Evolutionary conservation across 2,888 invertebrate genomes (phyloP).

Genomic region (Byasa hedistus): DNA sequence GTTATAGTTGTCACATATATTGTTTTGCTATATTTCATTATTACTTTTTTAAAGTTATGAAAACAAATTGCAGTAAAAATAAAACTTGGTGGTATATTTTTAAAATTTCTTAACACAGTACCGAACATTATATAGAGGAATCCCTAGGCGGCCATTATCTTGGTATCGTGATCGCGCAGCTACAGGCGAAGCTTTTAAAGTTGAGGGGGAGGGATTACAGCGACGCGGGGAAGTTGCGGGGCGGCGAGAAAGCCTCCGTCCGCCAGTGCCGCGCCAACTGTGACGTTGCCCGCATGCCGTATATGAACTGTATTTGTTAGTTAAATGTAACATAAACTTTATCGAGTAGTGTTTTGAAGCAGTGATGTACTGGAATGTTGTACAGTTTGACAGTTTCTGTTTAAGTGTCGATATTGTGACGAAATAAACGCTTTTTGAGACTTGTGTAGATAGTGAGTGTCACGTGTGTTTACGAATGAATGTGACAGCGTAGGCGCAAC

Average conservation of each 20-base stretch:
- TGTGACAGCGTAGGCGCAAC: slow-evolving; percentile 77
- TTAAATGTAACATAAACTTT: slow-evolving; percentile 61
- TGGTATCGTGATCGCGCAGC: slow-evolving; percentile 73
- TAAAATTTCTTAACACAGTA: no score
- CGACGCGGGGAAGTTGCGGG: slow-evolving; percentile 57
- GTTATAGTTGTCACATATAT: no score
- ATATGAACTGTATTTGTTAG: slow-evolving; percentile 43
- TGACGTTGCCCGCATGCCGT: slow-evolving; percentile 65
- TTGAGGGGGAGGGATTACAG: slow-evolving; percentile 59
- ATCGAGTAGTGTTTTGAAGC: slow-evolving; percentile 59
- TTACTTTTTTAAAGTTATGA: no score
- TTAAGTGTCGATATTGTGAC: slow-evolving; percentile 19
- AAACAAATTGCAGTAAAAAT: not conserved
- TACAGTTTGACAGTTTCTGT: slow-evolving; percentile 5
- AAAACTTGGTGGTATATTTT: no score
- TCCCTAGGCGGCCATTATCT: slow-evolving; percentile 76
- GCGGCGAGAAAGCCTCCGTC: slow-evolving; percentile 68
- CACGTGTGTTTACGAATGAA: slow-evolving; percentile 78
- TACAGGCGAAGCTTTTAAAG: slow-evolving; percentile 71
- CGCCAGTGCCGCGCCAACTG: slow-evolving; percentile 71
- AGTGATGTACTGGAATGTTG: slow-evolving; percentile 42
- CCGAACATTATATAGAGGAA: slow-evolving; percentile 76
- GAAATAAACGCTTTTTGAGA: slow-evolving; percentile 28
- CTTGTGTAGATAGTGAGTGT: slow-evolving; percentile 60
- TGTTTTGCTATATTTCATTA: no score